These are phyloP conservation scores for Crambe crambe DNA, from an alignment of 37 sponge, comb jelly and placozoan species.

Conservation along the genomic window DNA sequence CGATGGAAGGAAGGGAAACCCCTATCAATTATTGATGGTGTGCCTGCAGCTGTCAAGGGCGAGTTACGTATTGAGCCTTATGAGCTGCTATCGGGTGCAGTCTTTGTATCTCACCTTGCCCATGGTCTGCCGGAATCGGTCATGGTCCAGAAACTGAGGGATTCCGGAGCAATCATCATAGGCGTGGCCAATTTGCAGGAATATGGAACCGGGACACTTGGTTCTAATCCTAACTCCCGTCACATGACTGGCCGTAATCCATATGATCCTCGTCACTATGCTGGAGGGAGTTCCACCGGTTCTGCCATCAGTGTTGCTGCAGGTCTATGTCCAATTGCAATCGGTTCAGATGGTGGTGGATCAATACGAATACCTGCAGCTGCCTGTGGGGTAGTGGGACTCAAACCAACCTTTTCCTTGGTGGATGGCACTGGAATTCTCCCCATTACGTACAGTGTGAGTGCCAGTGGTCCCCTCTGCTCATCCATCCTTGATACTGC, in stretches of 20 bases:
- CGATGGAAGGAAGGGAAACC: slow-evolving; percentile 75
- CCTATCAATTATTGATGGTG: slow-evolving; percentile 82
- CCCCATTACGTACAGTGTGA: slow-evolving; percentile 44
- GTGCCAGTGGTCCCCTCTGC: slow-evolving; percentile 68
- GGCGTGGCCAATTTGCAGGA: slow-evolving; percentile 92
- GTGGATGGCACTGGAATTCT: slow-evolving; percentile 29
- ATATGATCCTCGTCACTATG: slow-evolving; percentile 66
- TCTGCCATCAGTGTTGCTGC: slow-evolving; percentile 84
- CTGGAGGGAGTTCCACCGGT: slow-evolving; percentile 92
- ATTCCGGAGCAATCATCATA: slow-evolving; percentile 80
- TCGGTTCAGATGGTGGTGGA: slow-evolving; percentile 94
- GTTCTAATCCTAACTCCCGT: slow-evolving; percentile 77
- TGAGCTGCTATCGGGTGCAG: slow-evolving; percentile 35
- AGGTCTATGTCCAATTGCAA: slow-evolving; percentile 79
- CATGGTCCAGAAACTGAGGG: slow-evolving; percentile 56
- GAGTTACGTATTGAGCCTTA: slow-evolving; percentile 65
- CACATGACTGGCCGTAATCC: slow-evolving; percentile 88
- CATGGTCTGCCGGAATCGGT: slow-evolving; percentile 37
- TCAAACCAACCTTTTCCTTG: slow-evolving; percentile 78
- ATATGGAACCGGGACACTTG: slow-evolving; percentile 86
- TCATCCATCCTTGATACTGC: slow-evolving; percentile 65
- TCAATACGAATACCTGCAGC: slow-evolving; percentile 87
- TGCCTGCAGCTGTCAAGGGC: slow-evolving; percentile 86
- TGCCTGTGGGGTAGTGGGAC: slow-evolving; percentile 86
- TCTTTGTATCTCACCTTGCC: slow-evolving; percentile 21